Percentiles rank a stretch among this genome's conserved stretches.
phyloP scores from a whole-genome alignment of 2,113 vertebrate species.

The Tonatia bakeri region DNA sequence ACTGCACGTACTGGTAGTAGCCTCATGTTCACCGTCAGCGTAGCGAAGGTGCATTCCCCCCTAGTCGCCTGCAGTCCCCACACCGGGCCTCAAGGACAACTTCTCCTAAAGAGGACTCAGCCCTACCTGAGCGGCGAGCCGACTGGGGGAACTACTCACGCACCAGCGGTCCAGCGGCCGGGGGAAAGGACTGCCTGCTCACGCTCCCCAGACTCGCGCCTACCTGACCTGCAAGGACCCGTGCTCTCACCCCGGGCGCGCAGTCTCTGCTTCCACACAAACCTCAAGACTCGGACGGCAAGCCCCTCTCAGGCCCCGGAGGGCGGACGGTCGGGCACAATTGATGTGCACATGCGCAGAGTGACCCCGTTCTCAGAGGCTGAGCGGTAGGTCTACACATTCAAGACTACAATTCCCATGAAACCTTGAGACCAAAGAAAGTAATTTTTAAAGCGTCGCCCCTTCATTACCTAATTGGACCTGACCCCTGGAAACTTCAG shows the following conservation, averaged over 20 bases:
- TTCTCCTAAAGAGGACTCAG: accelerated
- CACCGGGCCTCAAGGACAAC: neutral
- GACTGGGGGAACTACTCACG: accelerated
- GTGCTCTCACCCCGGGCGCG: neutral
- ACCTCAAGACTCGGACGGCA: accelerated
- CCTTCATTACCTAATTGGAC: accelerated
- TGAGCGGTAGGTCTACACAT: accelerated
- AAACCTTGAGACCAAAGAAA: neutral
- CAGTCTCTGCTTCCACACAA: accelerated
- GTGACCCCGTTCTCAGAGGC: neutral
- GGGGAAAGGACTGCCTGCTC: no score
- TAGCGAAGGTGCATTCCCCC: neutral
- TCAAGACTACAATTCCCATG: neutral
- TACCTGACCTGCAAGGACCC: neutral
- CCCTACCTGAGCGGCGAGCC: neutral
- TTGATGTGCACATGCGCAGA: neutral
- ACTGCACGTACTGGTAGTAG: neutral
- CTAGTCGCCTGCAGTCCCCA: no score
- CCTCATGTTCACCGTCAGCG: neutral
- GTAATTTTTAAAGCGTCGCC: neutral
- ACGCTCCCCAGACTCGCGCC: neutral
- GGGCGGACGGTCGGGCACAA: accelerated
- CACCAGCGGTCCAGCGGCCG: accelerated
- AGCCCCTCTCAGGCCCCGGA: accelerated
- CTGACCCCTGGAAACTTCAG: neutral